Percentiles rank a stretch among this genome's conserved stretches.
phyloP scores from a whole-genome alignment of 2,797 vertebrate species.

The Thaleichthys pacificus region DNA sequence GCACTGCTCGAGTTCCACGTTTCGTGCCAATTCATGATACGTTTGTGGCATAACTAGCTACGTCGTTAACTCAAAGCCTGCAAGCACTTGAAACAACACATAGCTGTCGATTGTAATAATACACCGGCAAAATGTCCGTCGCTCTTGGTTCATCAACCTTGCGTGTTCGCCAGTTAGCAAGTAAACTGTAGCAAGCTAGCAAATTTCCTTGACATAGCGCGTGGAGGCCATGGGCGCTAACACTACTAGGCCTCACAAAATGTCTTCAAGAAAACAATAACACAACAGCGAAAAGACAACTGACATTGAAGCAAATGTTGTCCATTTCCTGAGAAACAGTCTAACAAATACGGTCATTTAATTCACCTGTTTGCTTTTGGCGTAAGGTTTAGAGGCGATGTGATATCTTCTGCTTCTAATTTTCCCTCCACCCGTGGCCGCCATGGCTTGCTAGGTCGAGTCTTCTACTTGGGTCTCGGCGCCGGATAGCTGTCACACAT shows the following conservation, averaged over 20 bases:
- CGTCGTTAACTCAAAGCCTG: too few species aligned
- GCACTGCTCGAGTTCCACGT: too few species aligned
- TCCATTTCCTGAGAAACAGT: background rate
- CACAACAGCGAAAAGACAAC: conserved; percentile 43
- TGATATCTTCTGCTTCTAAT: conserved; percentile 83
- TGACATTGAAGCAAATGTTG: conserved; percentile 17
- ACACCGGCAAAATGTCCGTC: conserved; percentile 1
- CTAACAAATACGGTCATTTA: conserved; percentile 6
- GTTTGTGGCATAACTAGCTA: too few species aligned
- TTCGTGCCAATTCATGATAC: too few species aligned
- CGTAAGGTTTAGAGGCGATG: conserved; percentile 81
- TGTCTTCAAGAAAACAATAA: conserved; percentile 75
- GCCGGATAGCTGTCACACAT: conserved; percentile 76
- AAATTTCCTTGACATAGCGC: conserved; percentile 48
- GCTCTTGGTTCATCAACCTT: background rate
- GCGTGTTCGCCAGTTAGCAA: background rate
- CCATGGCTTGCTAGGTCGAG: conserved; percentile 79
- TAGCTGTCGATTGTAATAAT: background rate
- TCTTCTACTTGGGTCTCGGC: conserved; percentile 69
- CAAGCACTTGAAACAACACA: background rate
- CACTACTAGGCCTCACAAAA: conserved; percentile 72
- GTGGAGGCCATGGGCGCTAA: conserved; percentile 75
- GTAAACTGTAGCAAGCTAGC: background rate
- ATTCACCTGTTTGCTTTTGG: conserved; percentile 81
- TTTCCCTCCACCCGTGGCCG: conserved; percentile 87